Conservation (phyloP, 2,797 vertebrate genomes). For the Macroramphosus scolopax region DNA sequence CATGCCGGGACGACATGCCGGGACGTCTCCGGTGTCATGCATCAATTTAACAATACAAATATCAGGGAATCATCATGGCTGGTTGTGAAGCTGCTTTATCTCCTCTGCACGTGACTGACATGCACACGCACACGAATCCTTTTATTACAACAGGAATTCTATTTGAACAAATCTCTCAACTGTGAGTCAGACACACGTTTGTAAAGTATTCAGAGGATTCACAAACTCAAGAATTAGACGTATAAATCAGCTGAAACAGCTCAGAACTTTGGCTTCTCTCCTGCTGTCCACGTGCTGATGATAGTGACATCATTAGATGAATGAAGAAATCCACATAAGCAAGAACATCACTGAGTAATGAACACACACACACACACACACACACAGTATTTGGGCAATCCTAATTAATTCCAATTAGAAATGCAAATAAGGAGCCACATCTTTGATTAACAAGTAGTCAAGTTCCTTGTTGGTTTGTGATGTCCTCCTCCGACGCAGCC, state of each 20-base stretch:
- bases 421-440: constrained; percentile 75
- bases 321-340: constrained; percentile 30
- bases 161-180: too few relatives aligned
- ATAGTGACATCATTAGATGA: constrained; percentile 31
- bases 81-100: too few relatives aligned
- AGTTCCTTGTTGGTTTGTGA: constrained; percentile 78
- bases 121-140: too few relatives aligned
- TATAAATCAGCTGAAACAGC: neutral
- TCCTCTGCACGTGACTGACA: too few relatives aligned
- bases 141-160: too few relatives aligned
- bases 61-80: too few relatives aligned
- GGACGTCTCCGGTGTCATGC: too few relatives aligned
- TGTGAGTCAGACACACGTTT: too few relatives aligned
- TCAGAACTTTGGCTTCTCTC: neutral
- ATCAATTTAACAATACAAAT: too few relatives aligned
- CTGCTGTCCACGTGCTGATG: constrained; percentile 3
- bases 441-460: constrained; percentile 75
- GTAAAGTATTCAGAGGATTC: too few relatives aligned
- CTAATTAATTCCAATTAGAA: constrained; percentile 78
- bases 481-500: constrained; percentile 70
- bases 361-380: constrained; percentile 22
- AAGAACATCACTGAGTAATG: constrained; percentile 8
- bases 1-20: too few relatives aligned
- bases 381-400: constrained; percentile 48
- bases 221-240: neutral